Evolutionary conservation across 2,797 vertebrate genomes (phyloP).

Genomic region (Acropternis orthonyx): DNA sequence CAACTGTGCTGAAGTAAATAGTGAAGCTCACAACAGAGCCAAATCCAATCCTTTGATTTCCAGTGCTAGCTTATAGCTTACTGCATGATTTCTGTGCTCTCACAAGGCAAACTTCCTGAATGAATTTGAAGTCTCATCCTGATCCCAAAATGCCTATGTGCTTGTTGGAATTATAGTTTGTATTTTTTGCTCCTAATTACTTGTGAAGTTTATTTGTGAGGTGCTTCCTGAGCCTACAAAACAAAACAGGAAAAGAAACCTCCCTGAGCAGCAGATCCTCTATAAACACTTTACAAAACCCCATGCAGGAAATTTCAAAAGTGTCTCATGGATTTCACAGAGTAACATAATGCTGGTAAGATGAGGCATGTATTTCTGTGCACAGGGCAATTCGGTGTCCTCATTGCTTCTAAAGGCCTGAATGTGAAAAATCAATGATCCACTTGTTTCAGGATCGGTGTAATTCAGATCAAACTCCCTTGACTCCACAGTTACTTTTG

Average conservation of each 20-base stretch:
- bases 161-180: neutral
- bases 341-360: neutral
- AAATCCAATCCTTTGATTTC: slow-evolving; percentile 1
- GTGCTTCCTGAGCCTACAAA: neutral
- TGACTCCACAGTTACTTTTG: neutral
- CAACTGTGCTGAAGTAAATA: slow-evolving; percentile 26
- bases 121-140: neutral
- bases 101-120: neutral
- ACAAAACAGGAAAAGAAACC: neutral
- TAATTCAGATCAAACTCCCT: neutral
- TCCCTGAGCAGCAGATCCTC: neutral
- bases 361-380: neutral
- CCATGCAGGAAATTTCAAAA: neutral
- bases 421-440: neutral
- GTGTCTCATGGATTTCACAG: neutral
- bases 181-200: neutral
- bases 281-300: neutral
- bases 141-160: neutral
- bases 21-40: neutral
- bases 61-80: neutral
- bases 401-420: neutral
- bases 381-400: neutral
- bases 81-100: neutral
- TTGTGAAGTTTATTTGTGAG: accelerated
- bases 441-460: neutral